A percentile compares a stretch with the other conserved stretches of the same genome.
Conservation (phyloP, 1,140 invertebrate species). For the Drosophila obscura region DNA sequence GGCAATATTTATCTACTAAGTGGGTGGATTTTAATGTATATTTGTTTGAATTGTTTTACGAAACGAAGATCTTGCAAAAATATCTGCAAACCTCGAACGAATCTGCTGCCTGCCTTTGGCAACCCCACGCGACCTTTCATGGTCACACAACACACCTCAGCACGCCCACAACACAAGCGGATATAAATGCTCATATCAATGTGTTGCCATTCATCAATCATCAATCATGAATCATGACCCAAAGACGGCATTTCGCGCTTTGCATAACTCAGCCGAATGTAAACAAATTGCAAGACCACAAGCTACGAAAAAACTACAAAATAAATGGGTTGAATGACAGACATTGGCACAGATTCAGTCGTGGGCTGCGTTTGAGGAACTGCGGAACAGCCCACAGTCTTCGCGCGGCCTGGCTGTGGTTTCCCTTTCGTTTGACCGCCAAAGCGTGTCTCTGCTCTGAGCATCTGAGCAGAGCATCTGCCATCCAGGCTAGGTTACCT, state of each 20-base stretch:
- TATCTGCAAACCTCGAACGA: not conserved
- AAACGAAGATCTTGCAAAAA: too few species aligned
- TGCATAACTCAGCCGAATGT: slow-evolving; percentile 36
- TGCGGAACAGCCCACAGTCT: slow-evolving; percentile 48
- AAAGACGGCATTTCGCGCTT: slow-evolving; percentile 36
- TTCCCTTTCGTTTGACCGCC: slow-evolving; percentile 69
- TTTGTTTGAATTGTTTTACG: too few species aligned
- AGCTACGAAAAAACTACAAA: slow-evolving; percentile 11
- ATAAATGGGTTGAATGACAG: slow-evolving; percentile 55
- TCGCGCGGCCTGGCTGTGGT: slow-evolving; percentile 15
- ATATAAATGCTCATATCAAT: slow-evolving; percentile 23
- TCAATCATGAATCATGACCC: slow-evolving; percentile 11
- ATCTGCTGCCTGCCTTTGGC: not conserved
- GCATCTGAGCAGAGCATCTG: slow-evolving; percentile 14
- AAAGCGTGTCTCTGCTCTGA: slow-evolving; percentile 26
- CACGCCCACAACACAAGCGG: slow-evolving; percentile 30
- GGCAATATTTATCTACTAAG: not conserved
- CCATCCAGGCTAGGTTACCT: slow-evolving; percentile 50
- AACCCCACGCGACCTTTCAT: slow-evolving; percentile 37
- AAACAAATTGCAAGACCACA: slow-evolving; percentile 44
- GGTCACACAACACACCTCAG: slow-evolving; percentile 37
- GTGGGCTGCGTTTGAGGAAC: slow-evolving; percentile 25
- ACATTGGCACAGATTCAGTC: slow-evolving; percentile 62
- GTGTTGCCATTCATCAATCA: slow-evolving; percentile 37
- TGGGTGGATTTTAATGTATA: too few species aligned